Evolutionary conservation across 2,113 vertebrate species (phyloP).

Genomic region (Mus musculus): DNA sequence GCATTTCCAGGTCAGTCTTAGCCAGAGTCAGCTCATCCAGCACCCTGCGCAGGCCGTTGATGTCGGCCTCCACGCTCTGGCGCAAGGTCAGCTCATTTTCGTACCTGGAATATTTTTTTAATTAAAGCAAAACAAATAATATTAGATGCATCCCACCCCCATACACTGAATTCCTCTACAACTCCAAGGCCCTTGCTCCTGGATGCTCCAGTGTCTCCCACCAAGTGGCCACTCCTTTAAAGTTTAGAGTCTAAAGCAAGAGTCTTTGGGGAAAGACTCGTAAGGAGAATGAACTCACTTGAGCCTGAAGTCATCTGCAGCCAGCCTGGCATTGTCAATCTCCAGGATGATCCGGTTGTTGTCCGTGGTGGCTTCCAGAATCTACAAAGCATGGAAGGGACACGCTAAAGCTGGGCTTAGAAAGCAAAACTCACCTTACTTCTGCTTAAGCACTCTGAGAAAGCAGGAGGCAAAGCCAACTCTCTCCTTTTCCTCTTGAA

Average conservation of each 20-base stretch:
- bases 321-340: conserved; percentile 89
- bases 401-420: fast-evolving
- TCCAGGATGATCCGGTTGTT: conserved; percentile 87
- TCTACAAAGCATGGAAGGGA: conserved; percentile 80
- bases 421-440: not conserved
- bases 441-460: not conserved
- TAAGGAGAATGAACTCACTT: conserved; percentile 86
- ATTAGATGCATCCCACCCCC: not conserved
- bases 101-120: conserved; percentile 78
- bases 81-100: conserved; percentile 88
- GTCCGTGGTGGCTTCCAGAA: conserved; percentile 83
- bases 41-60: conserved; percentile 87
- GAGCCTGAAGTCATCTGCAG: conserved; percentile 91
- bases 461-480: fast-evolving
- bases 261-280: not conserved
- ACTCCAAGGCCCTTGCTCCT: not conserved
- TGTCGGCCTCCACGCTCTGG: conserved; percentile 87
- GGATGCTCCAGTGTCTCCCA: not conserved
- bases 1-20: conserved; percentile 87
- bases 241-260: not conserved
- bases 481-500: not conserved
- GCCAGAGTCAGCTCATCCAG: conserved; percentile 89
- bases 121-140: not conserved
- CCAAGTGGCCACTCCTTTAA: not conserved
- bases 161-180: not conserved